Base-by-base conservation (phyloP, 53 echinoderm and acorn worm genomes). In the Holothuria leucospilota region DNA sequence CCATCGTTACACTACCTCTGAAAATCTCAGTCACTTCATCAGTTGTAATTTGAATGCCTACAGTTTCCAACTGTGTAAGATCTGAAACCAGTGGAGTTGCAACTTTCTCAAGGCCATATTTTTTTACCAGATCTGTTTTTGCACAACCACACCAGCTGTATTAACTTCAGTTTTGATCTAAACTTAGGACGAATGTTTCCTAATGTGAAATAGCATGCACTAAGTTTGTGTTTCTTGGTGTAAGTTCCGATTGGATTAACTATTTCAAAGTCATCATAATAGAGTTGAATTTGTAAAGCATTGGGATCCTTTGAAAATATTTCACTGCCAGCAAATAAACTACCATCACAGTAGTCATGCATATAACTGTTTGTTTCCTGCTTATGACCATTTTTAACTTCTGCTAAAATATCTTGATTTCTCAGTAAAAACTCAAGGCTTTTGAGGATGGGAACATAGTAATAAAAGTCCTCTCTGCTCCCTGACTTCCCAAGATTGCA, bases 171-270 rank as follows among this genome's bases (percentile, higher is more conserved):
- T 39, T 89, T 92, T 28, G 89, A 89, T 10, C 86, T 26, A 69
- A 71, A 89, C 59, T 80, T 64, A 5, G 92, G 82, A 5, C 71
- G 53, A 20, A 92, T 64, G 59, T 92, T 92, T 24, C 92, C 88
- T 38, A 91, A 70, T 21, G 58, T 16, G 24, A 39, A 92, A 42
- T 92, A 92, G 62, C 81, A 52, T 65, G 59, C 89, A 23, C 39
- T 53, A 59, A 92, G 58, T 51, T 92, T 92, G 34, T 81, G 52
- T 11, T 82, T 18, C 59, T 86, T 82, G 9, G 66, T 89, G 28
- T 86, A 85, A 38, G 62, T 86, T 11, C 89, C 86, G 5, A 92
- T 24, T 41, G 89, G 92, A 58, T 92, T 92, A 51, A 40, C 89
- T 25, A 74, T 59, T 15, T 62, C 42, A 46, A 88, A 91, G 14